Evolutionary conservation across 2,888 invertebrate genomes (phyloP), one percentile per base, ranked within the genome.

Genomic region (Callyntrura sp.): DNA sequence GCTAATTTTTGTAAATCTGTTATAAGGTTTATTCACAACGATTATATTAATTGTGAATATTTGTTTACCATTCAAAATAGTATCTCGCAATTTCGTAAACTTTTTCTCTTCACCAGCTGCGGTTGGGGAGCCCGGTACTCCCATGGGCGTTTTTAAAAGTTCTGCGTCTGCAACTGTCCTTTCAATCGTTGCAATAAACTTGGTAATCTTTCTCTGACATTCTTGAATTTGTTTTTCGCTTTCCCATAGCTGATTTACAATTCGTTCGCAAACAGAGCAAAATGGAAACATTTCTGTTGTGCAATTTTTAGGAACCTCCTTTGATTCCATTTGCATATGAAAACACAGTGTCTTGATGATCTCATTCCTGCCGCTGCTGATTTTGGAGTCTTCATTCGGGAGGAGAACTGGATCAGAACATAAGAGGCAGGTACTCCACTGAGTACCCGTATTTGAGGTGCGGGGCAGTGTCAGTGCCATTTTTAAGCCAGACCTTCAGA

Each of bases 131-230:
- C 23, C 20, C 3, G 65, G 11, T 0, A 23, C n/a, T 1, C 23
- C 62, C 5, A 14, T 12, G 0, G 45, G 45, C 1, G 25, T 8
- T 6, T 20, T 60, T 11, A 76, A 45, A 14, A 85, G 28, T 62
- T 85, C 62, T 17, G 62, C 76, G 23, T 85, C 85, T 4, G 48
- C 85, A 2, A 85, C 85, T 8, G 35, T 78, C 23, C 76, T 60
- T 62, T 85, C 85, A 12, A 85, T 85, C 5, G 14, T 0, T 23
- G 12, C 23, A 0, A 76, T 6, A 62, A 6, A 11, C n/a, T 62
- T 76, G 14, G 48, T 14, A 85, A 85, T 76, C 14, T 20, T 43
- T 9, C 43, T 12, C 23, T 76, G 35, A 9, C 76, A 76, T 23
- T 60, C 85, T 0, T 78, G 17, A 4, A 85, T 85, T 6, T 45